Evolutionary conservation across 2,113 vertebrate species (phyloP).

Genomic region (Poeciliopsis occidentalis): DNA sequence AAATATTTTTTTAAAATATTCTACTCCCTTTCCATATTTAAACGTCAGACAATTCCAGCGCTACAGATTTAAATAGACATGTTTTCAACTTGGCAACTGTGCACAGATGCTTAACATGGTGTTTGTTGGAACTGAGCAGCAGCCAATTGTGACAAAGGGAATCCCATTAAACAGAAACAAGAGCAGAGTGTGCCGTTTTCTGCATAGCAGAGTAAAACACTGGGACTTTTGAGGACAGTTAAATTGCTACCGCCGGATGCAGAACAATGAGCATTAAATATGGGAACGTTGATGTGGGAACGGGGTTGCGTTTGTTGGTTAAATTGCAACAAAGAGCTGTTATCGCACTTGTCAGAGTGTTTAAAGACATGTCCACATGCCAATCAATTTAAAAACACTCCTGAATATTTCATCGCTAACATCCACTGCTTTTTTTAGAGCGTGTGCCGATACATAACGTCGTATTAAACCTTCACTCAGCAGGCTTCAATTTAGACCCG

Average conservation of each 20-base stretch:
- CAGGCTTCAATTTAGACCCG: conserved; percentile 20
- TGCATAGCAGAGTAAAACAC: too few species aligned
- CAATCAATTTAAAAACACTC: conserved; percentile 5
- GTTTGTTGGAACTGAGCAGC: background rate
- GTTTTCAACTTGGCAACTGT: background rate
- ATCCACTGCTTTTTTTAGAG: background rate
- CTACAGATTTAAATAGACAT: background rate
- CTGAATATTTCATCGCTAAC: conserved; percentile 10
- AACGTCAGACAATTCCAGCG: background rate
- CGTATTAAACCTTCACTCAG: conserved; percentile 25
- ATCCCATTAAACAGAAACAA: conserved; percentile 14
- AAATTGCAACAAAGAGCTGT: background rate
- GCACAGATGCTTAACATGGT: background rate
- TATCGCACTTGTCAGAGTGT: background rate
- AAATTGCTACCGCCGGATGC: conserved; percentile 12
- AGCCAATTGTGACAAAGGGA: background rate
- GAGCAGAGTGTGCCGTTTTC: background rate
- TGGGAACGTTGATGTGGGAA: background rate
- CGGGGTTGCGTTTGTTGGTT: background rate
- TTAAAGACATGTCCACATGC: background rate
- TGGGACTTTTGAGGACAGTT: background rate
- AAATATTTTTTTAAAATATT: background rate
- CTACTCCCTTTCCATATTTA: too few species aligned
- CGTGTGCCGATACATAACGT: conserved; percentile 13
- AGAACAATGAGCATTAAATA: conserved; percentile 49